phyloP scores from a whole-genome alignment of 2,797 vertebrate species.

The Pseudotriccus pelzelni region DNA sequence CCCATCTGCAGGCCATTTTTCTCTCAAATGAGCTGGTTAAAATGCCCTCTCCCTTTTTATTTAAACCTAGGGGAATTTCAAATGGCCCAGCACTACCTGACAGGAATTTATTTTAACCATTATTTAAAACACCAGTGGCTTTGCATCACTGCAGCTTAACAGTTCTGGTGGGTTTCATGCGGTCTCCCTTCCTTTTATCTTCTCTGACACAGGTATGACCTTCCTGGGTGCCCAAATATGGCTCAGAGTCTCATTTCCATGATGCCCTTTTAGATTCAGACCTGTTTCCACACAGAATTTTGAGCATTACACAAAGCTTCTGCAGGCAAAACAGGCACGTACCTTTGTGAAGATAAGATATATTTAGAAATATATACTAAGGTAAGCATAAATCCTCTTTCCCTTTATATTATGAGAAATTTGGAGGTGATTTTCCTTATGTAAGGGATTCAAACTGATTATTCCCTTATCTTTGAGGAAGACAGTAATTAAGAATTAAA shows the following conservation, averaged over 20 bases:
- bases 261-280: background rate
- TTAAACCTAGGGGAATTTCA: slow-evolving; percentile 20
- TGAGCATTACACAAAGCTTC: background rate
- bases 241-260: background rate
- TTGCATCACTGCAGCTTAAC: background rate
- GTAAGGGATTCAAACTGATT: background rate
- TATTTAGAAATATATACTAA: background rate
- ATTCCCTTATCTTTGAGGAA: background rate
- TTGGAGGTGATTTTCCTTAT: background rate
- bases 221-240: background rate
- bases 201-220: background rate
- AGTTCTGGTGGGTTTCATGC: background rate
- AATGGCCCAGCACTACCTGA: background rate
- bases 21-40: slow-evolving; percentile 22
- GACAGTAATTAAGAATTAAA: background rate
- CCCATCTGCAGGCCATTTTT: slow-evolving; percentile 12
- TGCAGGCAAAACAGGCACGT: accelerated
- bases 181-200: background rate
- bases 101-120: background rate
- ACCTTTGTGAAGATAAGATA: background rate
- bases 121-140: slow-evolving; percentile 6
- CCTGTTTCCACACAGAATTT: background rate
- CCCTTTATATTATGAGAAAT: background rate
- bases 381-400: background rate
- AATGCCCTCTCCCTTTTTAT: background rate